A percentile compares a stretch with the other conserved stretches of the same genome.
Conservation (phyloP, 2,113 vertebrate genomes). For the Hypocryptadius cinnamomeus region DNA sequence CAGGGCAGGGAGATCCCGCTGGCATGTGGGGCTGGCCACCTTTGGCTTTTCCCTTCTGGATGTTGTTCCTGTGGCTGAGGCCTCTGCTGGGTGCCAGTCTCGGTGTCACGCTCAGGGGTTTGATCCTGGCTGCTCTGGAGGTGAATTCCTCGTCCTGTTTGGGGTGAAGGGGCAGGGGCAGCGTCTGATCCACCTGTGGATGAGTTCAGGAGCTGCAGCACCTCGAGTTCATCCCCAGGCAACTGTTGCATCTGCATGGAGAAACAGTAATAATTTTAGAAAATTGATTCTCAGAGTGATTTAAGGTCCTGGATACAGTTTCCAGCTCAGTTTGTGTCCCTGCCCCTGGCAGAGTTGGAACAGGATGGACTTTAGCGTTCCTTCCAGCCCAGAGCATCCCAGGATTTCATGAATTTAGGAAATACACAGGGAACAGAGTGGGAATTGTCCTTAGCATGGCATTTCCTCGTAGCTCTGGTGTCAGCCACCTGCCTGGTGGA, state of each 20-base stretch:
- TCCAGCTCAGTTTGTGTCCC: background rate
- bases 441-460: background rate
- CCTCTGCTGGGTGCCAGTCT: background rate
- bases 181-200: background rate
- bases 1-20: background rate
- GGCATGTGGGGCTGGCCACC: background rate
- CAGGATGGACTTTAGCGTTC: background rate
- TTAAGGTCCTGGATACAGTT: background rate
- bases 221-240: background rate
- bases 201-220: background rate
- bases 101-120: background rate
- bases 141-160: background rate
- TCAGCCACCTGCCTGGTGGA: background rate
- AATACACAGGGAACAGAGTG: rapidly evolving
- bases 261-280: background rate
- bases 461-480: background rate
- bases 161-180: background rate
- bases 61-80: background rate
- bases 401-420: background rate
- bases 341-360: background rate
- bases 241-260: background rate
- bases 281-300: rapidly evolving
- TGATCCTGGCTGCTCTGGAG: background rate
- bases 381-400: background rate
- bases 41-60: background rate